These are phyloP conservation scores for Struthidea cinerea DNA, from an alignment of 2,113 vertebrate species.

Conservation along the genomic window DNA sequence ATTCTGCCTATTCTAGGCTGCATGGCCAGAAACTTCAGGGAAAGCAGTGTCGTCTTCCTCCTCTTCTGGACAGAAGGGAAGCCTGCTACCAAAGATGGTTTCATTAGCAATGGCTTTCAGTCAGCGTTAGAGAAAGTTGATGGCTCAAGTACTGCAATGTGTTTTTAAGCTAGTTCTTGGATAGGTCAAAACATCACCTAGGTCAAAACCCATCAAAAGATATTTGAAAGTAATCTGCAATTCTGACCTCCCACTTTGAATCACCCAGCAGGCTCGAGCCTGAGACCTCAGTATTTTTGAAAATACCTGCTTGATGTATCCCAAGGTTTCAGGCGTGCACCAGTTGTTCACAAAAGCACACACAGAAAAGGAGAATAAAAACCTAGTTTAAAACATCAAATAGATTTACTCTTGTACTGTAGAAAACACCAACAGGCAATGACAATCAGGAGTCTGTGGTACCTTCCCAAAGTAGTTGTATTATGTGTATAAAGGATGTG, in stretches of 20 bases:
- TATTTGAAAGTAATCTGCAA: not conserved
- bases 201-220: not conserved
- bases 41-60: not conserved
- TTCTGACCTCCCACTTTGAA: not conserved
- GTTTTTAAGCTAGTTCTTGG: not conserved
- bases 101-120: not conserved
- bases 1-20: not conserved
- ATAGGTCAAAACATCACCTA: not conserved
- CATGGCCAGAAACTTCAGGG: not conserved
- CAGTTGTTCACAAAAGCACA: not conserved
- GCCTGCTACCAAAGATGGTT: not conserved
- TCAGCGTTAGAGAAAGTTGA: not conserved
- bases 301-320: not conserved
- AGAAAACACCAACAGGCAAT: not conserved
- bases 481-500: not conserved
- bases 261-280: not conserved
- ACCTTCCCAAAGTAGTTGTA: not conserved
- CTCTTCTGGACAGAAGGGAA: not conserved
- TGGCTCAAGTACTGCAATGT: rapidly evolving
- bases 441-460: not conserved
- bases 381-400: not conserved
- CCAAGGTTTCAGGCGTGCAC: not conserved
- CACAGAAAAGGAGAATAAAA: not conserved
- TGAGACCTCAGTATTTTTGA: not conserved
- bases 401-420: not conserved